Evolutionary conservation across 1,140 invertebrate genomes (phyloP).

Genomic region (Caerostris darwini): DNA sequence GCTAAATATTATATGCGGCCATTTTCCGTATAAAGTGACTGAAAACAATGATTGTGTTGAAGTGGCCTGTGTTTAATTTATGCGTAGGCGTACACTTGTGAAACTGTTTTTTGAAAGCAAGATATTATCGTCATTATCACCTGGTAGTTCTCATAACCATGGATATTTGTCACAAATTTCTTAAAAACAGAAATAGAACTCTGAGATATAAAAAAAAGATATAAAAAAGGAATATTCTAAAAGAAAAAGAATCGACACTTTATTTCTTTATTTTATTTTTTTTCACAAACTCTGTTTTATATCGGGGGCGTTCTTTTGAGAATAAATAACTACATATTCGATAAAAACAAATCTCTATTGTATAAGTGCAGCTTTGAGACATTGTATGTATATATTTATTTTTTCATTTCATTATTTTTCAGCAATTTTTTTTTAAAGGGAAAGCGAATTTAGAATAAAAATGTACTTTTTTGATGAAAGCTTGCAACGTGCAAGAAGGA

Average conservation of each 20-base stretch:
- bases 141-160: neutral
- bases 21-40: slow-evolving; percentile 4
- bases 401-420: neutral
- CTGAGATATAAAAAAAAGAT: neutral
- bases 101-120: neutral
- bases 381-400: neutral
- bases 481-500: neutral
- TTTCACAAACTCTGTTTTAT: neutral
- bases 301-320: neutral
- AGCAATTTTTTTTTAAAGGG: neutral
- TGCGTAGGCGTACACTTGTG: neutral
- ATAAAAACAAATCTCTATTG: slow-evolving; percentile 32
- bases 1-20: slow-evolving; percentile 8
- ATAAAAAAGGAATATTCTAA: neutral
- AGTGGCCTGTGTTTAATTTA: slow-evolving; percentile 41
- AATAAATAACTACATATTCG: slow-evolving; percentile 22
- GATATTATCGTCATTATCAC: slow-evolving; percentile 35
- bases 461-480: neutral
- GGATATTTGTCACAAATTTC: neutral
- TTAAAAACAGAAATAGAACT: neutral
- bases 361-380: slow-evolving; percentile 28
- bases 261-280: neutral
- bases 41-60: slow-evolving; percentile 18
- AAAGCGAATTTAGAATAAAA: slow-evolving; percentile 14
- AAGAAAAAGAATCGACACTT: neutral